These are phyloP conservation scores for Nyctibius bracteatus DNA, from an alignment of 2,113 vertebrate genomes.

Conservation along the genomic window DNA sequence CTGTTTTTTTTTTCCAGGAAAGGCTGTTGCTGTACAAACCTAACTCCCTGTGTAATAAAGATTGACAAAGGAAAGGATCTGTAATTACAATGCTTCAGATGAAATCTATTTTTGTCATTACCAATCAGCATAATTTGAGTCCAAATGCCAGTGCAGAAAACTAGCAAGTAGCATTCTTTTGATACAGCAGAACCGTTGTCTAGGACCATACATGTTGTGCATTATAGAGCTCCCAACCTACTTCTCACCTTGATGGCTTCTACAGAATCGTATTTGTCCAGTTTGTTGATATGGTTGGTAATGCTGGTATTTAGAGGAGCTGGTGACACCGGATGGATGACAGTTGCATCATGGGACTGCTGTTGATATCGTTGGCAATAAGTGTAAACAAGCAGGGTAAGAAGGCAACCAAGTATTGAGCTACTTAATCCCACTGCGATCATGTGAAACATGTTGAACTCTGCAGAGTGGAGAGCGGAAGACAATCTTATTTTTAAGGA, in stretches of 20 bases:
- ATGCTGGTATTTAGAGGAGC: slow-evolving; percentile 96
- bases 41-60: neutral
- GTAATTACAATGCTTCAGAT: neutral
- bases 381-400: slow-evolving; percentile 91
- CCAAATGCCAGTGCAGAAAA: neutral
- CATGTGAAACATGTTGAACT: slow-evolving; percentile 98
- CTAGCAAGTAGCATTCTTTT: neutral
- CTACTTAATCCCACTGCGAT: slow-evolving; percentile 94
- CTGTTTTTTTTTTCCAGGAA: neutral
- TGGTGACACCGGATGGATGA: slow-evolving; percentile 93
- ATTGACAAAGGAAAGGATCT: neutral
- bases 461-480: slow-evolving; percentile 59
- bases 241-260: slow-evolving; percentile 93
- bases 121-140: neutral
- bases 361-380: slow-evolving; percentile 96
- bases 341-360: slow-evolving; percentile 93
- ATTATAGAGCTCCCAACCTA: neutral
- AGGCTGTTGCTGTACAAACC: neutral
- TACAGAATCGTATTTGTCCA: slow-evolving; percentile 95
- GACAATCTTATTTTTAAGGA: neutral
- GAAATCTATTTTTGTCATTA: neutral
- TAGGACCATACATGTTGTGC: fast-evolving
- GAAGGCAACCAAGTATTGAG: slow-evolving; percentile 93
- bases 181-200: neutral
- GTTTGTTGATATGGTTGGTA: slow-evolving; percentile 98